A percentile compares a stretch with the other conserved stretches of the same genome.
These are phyloP conservation scores for Brachionus koreanus DNA, from an alignment of 1,140 invertebrate genomes.

Conservation along the genomic window DNA sequence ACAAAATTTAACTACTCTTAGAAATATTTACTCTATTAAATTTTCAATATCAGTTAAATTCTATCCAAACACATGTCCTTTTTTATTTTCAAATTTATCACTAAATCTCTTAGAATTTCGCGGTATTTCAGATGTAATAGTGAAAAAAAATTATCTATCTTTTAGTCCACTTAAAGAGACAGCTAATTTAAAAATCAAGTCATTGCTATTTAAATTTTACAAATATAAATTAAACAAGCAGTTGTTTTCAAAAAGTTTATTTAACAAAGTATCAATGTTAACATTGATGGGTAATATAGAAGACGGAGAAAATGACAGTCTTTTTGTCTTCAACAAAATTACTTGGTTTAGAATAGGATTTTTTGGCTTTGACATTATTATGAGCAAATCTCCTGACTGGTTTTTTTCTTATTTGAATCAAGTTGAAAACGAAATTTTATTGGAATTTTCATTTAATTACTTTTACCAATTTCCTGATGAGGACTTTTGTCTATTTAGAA, in stretches of 20 bases:
- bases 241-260: background rate
- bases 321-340: background rate
- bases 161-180: background rate
- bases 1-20: background rate
- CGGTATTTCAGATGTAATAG: background rate
- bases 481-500: background rate
- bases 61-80: background rate
- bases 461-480: background rate
- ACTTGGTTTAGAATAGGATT: background rate
- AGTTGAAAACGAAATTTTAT: background rate
- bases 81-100: background rate
- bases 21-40: background rate
- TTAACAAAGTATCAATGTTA: background rate
- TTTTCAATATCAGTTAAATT: background rate
- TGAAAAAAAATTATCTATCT: background rate
- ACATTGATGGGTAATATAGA: background rate
- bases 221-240: background rate
- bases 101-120: background rate
- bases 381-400: background rate
- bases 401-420: background rate
- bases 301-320: background rate
- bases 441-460: background rate
- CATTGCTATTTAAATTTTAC: background rate
- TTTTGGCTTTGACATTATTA: background rate
- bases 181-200: background rate